phyloP scores from a whole-genome alignment of 2,888 invertebrate genomes.

The Copidosoma aretas region DNA sequence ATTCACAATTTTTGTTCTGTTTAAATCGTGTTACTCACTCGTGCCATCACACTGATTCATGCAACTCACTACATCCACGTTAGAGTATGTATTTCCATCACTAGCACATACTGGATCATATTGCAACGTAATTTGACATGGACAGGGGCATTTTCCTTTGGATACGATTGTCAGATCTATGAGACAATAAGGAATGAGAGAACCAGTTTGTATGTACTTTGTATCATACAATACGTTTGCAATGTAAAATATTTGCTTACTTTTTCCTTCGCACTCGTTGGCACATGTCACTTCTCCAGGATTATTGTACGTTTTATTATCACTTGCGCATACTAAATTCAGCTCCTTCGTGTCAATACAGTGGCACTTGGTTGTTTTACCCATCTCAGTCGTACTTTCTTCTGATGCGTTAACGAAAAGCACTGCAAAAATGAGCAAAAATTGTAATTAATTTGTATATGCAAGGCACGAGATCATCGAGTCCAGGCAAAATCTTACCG shows the following conservation, averaged over 20 bases:
- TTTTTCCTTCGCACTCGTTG: not conserved
- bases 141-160: not conserved
- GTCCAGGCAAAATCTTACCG: too few species aligned
- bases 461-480: too few species aligned
- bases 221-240: too few species aligned
- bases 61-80: not conserved
- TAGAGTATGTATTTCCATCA: conserved; percentile 11
- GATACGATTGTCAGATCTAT: not conserved
- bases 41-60: conserved; percentile 4
- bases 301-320: not conserved
- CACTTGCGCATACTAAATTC: not conserved
- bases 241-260: too few species aligned
- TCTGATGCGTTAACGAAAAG: too few species aligned
- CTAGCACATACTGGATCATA: conserved; percentile 14
- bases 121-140: not conserved
- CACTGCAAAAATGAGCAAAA: too few species aligned
- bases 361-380: too few species aligned
- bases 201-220: too few species aligned
- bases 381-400: too few species aligned
- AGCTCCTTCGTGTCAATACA: not conserved
- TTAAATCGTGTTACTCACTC: not conserved
- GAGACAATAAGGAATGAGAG: not conserved
- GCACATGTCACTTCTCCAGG: not conserved
- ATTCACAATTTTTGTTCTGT: too few species aligned
- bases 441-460: too few species aligned